Evolutionary conservation across 2,113 vertebrate genomes (phyloP), one percentile per base, ranked within the genome.

Genomic region (Pachycephala philippinensis): DNA sequence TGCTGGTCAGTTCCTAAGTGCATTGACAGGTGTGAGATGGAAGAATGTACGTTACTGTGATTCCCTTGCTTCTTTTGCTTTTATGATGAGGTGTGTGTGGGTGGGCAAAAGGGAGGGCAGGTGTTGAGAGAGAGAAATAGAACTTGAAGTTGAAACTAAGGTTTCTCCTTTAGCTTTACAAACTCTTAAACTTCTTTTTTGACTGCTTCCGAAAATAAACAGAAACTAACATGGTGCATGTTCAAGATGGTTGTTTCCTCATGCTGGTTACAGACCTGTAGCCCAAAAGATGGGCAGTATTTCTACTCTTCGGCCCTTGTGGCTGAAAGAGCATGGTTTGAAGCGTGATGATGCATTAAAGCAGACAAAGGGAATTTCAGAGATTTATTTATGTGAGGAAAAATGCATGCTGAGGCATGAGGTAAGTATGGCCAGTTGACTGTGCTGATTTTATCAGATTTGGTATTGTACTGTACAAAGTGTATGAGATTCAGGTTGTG

Each of bases 381-480:
- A 39, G 24, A 80, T 4, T 61, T 57, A 31, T 35, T 72, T 63
- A 31, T 23, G 5, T 81, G 69, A 71, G 72, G 47, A 76, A 72
- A 59, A 76, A 12, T 56, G 35, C 12, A 15, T 82, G 50, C 45
- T 83, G 26, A 10, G 24, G n/a, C 33, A 59, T 44, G 59, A 93
- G 54, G 31, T 70, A 60, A 71, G 14, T 64, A 31, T 61, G 70
- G 20, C 63, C 65, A 37, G 35, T 65, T 87, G 52, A 42, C 42
- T 89, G 24, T 86, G 84, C 42, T 68, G 70, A 90, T 95, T 81
- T 91, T 91, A 78, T 84, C 86, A 75, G 65, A 15, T 64, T 68
- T 54, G 47, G 40, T 92, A 42, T 56, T 76, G 66, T 72, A 39
- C n/a, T 74, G 22, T 69, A 53, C 50, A 54, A 71, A 89, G 39